Evolutionary conservation across 2,888 invertebrate species (phyloP), one percentile per base, ranked within the genome.

Genomic region (Nemapogon koenigi): DNA sequence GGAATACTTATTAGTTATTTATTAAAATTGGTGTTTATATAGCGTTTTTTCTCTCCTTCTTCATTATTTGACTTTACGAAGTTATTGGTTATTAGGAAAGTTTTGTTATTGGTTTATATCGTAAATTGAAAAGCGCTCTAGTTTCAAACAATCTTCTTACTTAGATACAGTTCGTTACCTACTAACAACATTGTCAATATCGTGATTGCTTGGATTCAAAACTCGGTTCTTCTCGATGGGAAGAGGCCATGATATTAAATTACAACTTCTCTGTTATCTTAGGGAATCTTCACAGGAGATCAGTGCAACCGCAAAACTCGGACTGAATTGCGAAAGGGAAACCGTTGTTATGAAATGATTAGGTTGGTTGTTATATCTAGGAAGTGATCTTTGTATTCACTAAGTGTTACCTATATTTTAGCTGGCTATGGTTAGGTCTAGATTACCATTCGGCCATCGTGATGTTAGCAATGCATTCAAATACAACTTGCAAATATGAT

Each of bases 321-420:
- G 17, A 35, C 19, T 53, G 53, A 17, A 30, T 69, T 65, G 59
- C 62, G 65, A 67, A 72, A 67, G 64, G 58, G 66, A 67, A 66
- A 69, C 36, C 15, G 40, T 40, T 19, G 62, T 72, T 70, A 70
- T 67, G 70, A 73, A 71, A 71, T 66, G 57, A 56, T 57, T 57
- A 49, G 53, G 46, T 55, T 56, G 61, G 62, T 64, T 63, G 33
- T 33, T 33, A 19, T 33, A 33, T 33, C 33, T 19, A 33, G 33
- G 33, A 33, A 33, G 17, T 33, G 33, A 33, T 18, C 33, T 33
- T 33, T 33, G 11, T 19, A 19, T 33, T 33, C 19, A 13, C 33
- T 15, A 33, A 33, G 33, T 33, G 33, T 33, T 19, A 33, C 13
- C 17, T n/a, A n/a, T n/a, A n/a, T n/a, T n/a, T n/a, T n/a, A n/a